Conservation (phyloP, 2,113 vertebrate genomes). For the Pterocles burchelli region DNA sequence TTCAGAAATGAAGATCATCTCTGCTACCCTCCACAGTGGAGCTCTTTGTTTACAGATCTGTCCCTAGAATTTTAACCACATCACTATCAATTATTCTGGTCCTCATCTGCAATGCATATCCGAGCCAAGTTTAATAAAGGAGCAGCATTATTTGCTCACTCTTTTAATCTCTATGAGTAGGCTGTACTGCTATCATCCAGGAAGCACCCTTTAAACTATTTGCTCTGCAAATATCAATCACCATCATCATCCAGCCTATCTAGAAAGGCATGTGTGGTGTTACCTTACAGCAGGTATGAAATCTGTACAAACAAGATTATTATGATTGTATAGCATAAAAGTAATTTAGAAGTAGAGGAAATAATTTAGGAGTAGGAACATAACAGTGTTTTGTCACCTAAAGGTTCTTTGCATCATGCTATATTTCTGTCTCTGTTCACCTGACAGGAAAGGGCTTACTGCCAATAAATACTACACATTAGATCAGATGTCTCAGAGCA, state of each 20-base stretch:
- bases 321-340: neutral
- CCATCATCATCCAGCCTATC: neutral
- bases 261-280: neutral
- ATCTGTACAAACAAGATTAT: neutral
- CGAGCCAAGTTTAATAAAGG: neutral
- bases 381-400: neutral
- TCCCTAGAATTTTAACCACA: neutral
- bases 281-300: neutral
- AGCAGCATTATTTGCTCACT: neutral
- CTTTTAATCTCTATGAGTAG: neutral
- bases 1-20: neutral
- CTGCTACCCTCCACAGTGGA: neutral
- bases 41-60: neutral
- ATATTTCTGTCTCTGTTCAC: neutral
- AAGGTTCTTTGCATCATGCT: neutral
- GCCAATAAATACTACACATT: neutral
- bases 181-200: neutral
- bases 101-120: neutral
- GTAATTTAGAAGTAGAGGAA: neutral
- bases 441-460: conserved; percentile 15
- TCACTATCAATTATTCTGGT: neutral
- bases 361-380: neutral
- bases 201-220: neutral
- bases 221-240: neutral
- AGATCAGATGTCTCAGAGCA: conserved; percentile 3